A percentile compares a stretch with the other conserved stretches of the same genome.
These are phyloP conservation scores for Amphimedon queenslandica DNA, from an alignment of 37 sponge, comb jelly and placozoan species.

Conservation along the genomic window DNA sequence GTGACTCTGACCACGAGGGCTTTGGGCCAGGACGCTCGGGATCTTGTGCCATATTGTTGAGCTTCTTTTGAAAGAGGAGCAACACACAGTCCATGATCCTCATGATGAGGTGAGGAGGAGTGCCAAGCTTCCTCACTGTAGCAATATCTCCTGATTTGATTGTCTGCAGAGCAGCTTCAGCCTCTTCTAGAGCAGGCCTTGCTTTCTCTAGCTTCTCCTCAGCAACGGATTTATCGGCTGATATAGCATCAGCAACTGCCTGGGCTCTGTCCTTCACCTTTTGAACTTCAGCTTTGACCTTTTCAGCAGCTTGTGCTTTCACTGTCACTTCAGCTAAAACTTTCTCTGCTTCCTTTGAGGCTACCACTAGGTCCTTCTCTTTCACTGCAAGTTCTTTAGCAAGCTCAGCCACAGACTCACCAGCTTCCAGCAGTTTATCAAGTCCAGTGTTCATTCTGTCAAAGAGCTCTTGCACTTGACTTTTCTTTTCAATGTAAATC, in stretches of 20 bases:
- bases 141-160: conserved; percentile 97
- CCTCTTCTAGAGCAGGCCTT: conserved; percentile 92
- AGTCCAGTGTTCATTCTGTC: conserved; percentile 94
- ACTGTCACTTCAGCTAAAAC: conserved; percentile 94
- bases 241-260: conserved; percentile 91
- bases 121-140: conserved; percentile 94
- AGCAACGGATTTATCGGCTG: conserved; percentile 89
- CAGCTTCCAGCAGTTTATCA: conserved; percentile 95
- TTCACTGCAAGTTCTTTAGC: conserved; percentile 92
- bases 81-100: conserved; percentile 99
- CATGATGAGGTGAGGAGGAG: conserved; percentile 99
- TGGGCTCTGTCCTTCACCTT: conserved; percentile 99
- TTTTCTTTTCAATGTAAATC: conserved; percentile 84
- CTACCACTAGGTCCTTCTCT: conserved; percentile 93
- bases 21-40: conserved; percentile 81
- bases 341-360: conserved; percentile 86
- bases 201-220: conserved; percentile 91
- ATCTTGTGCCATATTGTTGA: conserved; percentile 63
- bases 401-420: conserved; percentile 79
- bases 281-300: conserved; percentile 97
- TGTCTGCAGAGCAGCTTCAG: conserved; percentile 97
- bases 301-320: conserved; percentile 97
- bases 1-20: conserved; percentile 93
- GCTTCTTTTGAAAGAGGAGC: conserved; percentile 80
- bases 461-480: conserved; percentile 77